phyloP scores from a whole-genome alignment of 2,797 vertebrate species.

The Argya squamiceps region DNA sequence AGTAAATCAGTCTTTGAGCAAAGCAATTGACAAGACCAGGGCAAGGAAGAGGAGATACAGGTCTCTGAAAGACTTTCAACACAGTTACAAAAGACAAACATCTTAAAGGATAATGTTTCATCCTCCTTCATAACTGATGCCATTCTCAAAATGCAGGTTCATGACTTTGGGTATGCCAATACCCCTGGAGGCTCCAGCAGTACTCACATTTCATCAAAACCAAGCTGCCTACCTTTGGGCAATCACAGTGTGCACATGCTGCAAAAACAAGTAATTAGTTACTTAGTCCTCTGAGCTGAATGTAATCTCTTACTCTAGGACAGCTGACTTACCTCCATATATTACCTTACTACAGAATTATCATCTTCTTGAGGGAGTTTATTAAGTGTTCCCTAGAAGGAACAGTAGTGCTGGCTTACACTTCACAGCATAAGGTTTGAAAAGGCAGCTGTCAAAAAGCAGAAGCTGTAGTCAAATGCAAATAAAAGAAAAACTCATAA shows the following conservation, averaged over 20 bases:
- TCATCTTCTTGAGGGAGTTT: neutral
- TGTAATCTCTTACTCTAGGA: neutral
- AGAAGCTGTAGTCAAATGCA: neutral
- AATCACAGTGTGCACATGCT: neutral
- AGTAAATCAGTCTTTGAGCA: neutral
- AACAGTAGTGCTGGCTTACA: neutral
- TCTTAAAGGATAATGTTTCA: neutral
- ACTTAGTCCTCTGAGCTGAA: neutral
- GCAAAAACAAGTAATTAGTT: neutral
- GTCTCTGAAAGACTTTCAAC: neutral
- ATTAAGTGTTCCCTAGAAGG: neutral
- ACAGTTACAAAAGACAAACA: neutral
- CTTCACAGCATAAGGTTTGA: neutral
- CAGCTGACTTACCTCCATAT: neutral
- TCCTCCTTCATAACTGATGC: neutral
- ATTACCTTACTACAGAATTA: neutral
- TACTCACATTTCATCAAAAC: neutral
- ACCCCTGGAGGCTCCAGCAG: neutral
- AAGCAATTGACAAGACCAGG: neutral
- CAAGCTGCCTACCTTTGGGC: neutral
- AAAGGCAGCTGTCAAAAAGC: neutral
- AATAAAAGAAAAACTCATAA: neutral
- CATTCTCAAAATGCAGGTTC: neutral
- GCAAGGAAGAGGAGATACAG: neutral
- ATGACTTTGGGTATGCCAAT: neutral